These are phyloP conservation scores for Eulemur rubriventer DNA, from an alignment of 2,797 vertebrate species.

Conservation along the genomic window DNA sequence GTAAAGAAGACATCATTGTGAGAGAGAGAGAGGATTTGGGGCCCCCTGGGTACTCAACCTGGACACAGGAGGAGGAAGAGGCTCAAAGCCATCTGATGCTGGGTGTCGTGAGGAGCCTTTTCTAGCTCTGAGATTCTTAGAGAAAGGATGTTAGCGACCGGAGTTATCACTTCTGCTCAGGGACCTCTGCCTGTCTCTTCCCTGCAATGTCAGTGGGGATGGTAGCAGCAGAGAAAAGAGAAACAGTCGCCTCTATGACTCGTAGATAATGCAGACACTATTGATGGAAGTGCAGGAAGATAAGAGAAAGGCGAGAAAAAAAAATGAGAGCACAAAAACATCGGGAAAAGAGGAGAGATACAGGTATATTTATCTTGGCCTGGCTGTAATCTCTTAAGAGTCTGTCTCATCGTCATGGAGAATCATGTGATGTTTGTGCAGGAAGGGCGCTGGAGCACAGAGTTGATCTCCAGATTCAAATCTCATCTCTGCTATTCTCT, in stretches of 20 bases:
- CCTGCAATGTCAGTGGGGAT: background rate
- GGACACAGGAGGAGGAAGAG: background rate
- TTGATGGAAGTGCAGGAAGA: slow-evolving; percentile 39
- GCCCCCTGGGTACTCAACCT: background rate
- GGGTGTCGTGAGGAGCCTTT: background rate
- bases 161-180: background rate
- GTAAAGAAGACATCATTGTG: background rate
- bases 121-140: background rate
- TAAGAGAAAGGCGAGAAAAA: background rate
- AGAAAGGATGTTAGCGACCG: background rate
- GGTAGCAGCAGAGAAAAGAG: background rate
- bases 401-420: background rate
- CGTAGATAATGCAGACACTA: slow-evolving; percentile 14
- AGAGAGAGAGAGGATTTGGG: background rate
- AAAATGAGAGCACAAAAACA: background rate
- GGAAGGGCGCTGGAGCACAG: background rate
- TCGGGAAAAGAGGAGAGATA: background rate
- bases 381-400: background rate
- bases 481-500: background rate
- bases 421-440: background rate
- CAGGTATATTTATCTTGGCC: background rate
- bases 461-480: background rate
- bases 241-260: background rate
- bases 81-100: background rate
- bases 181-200: background rate